phyloP scores from a whole-genome alignment of 2,888 invertebrate species.

The Temnothorax unifasciatus region DNA sequence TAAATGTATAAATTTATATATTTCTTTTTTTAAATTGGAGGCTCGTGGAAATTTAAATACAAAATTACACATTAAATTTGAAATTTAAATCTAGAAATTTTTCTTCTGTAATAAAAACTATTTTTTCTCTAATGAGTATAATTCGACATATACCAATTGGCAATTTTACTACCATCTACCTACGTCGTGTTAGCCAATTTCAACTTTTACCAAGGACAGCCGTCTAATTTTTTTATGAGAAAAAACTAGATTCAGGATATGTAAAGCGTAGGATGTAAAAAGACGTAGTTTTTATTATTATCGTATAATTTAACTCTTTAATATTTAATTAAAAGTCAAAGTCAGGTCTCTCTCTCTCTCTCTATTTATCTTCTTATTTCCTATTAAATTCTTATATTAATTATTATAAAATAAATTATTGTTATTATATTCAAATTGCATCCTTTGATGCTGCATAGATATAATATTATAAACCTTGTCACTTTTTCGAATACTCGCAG shows the following conservation, averaged over 20 bases:
- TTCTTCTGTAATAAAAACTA: neutral
- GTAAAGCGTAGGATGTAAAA: neutral
- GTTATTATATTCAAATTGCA: neutral
- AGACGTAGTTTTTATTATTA: neutral
- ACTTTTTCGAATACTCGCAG: neutral
- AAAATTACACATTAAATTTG: neutral
- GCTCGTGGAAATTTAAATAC: neutral
- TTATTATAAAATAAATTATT: constrained; percentile 1
- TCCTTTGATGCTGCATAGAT: neutral
- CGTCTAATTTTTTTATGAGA: neutral
- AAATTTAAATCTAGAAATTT: neutral
- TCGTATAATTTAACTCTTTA: neutral
- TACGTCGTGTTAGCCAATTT: constrained; percentile 62
- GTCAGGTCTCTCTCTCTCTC: neutral
- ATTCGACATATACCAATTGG: neutral
- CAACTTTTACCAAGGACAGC: constrained; percentile 61
- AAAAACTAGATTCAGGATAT: neutral
- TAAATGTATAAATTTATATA: neutral
- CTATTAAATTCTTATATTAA: neutral
- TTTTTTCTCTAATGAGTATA: neutral
- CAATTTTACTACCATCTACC: neutral
- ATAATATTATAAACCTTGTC: neutral
- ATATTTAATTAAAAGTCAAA: neutral
- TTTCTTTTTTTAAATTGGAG: neutral
- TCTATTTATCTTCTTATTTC: neutral